phyloP scores from a whole-genome alignment of 2,113 vertebrate genomes.

The Bostrychus sinensis region DNA sequence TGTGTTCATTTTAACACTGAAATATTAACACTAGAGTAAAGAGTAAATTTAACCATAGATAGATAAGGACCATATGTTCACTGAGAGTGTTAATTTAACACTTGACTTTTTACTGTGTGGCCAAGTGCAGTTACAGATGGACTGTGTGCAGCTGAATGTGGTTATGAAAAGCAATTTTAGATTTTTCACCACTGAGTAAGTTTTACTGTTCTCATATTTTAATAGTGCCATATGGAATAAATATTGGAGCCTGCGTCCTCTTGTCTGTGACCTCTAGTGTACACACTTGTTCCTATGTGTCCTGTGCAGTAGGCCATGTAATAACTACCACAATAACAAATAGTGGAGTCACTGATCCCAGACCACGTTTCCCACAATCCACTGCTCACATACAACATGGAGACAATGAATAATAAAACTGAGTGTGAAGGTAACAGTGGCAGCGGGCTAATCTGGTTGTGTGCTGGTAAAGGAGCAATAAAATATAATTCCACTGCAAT shows the following conservation, averaged over 20 bases:
- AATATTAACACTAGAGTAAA: no score
- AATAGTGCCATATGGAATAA: not conserved
- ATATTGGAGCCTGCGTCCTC: not conserved
- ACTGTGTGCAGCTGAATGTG: no score
- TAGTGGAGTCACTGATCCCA: not conserved
- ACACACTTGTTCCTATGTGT: not conserved
- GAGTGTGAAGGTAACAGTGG: not conserved
- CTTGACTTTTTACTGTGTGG: no score
- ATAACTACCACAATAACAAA: conserved; percentile 6
- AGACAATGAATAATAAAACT: not conserved
- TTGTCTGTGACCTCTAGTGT: not conserved
- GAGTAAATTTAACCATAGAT: no score
- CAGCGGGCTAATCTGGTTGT: not conserved
- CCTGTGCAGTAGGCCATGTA: conserved; percentile 5
- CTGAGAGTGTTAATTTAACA: no score
- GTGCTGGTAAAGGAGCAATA: not conserved
- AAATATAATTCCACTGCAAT: no score
- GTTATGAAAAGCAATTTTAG: not conserved
- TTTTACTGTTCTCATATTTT: not conserved
- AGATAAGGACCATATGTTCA: no score
- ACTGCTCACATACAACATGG: not conserved
- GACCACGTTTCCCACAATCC: conserved; percentile 3
- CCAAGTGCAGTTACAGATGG: no score
- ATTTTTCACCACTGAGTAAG: not conserved
- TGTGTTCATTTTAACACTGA: no score